Conservation (phyloP, 2,888 invertebrate species). For the Machimus rusticus region DNA sequence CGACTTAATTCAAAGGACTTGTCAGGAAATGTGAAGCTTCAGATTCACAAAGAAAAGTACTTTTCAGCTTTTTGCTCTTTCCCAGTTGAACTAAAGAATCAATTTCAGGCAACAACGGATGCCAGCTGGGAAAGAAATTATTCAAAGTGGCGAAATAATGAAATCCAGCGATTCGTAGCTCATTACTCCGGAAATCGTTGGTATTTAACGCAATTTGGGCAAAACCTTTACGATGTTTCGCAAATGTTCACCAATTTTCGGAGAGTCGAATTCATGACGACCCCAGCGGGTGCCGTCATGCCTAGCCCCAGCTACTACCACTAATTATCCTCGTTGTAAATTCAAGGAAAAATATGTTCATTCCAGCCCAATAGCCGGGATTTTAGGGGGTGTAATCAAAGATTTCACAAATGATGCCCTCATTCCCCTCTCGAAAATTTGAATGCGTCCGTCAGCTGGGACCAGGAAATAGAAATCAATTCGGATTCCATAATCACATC, state of each 20-base stretch:
- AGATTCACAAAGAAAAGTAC: neutral
- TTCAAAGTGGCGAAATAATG: neutral
- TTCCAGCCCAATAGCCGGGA: neutral
- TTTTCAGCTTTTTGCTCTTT: neutral
- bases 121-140: neutral
- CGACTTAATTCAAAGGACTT: neutral
- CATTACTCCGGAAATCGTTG: neutral
- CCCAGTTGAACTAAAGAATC: neutral
- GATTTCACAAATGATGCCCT: neutral
- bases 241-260: neutral
- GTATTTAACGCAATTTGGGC: neutral
- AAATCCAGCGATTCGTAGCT: neutral
- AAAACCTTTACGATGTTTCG: neutral
- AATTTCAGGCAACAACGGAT: neutral
- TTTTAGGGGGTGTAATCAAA: neutral
- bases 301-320: neutral
- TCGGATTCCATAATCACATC: slow-evolving; percentile 12
- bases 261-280: neutral
- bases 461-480: neutral
- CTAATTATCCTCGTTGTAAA: neutral
- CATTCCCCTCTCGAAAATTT: neutral
- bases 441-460: neutral
- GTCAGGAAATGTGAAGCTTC: neutral
- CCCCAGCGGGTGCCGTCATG: neutral
- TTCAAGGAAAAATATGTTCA: neutral